Evolutionary conservation across 2,113 vertebrate species (phyloP).

Genomic region (Channa maculata): DNA sequence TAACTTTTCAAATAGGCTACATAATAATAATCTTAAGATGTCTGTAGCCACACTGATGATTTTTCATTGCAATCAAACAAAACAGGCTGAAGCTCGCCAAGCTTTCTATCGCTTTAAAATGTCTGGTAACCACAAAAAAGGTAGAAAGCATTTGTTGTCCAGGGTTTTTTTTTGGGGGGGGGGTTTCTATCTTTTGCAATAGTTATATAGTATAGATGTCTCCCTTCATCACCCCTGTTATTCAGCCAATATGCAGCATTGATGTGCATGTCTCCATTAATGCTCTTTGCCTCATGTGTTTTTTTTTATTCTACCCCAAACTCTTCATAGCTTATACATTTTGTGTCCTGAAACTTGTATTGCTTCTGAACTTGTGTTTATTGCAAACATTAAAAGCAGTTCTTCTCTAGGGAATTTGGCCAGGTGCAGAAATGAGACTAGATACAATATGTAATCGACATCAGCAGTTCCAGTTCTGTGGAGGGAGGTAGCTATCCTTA

Average conservation of each 20-base stretch:
- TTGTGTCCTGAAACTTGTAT: neutral
- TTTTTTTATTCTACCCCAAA: neutral
- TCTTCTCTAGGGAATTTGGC: slow-evolving; percentile 26
- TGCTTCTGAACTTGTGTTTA: neutral
- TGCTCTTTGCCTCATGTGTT: too few species aligned
- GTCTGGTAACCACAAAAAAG: too few species aligned
- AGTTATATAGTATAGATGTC: neutral
- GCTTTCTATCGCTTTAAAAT: too few species aligned
- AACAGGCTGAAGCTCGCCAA: too few species aligned
- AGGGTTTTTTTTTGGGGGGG: too few species aligned
- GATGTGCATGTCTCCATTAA: too few species aligned
- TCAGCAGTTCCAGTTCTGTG: slow-evolving; percentile 34
- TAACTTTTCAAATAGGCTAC: neutral
- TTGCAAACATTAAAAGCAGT: neutral
- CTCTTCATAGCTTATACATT: neutral
- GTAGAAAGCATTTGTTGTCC: too few species aligned
- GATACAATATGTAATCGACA: slow-evolving; percentile 40
- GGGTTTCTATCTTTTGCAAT: neutral
- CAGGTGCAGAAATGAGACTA: neutral
- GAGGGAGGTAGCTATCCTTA: slow-evolving; percentile 43
- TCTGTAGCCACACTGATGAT: too few species aligned
- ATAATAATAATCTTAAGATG: neutral
- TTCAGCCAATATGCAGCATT: too few species aligned
- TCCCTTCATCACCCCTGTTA: neutral
- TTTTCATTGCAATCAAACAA: too few species aligned